Evolutionary conservation across 2,113 vertebrate genomes (phyloP).

Genomic region (Ceyx melanurus): DNA sequence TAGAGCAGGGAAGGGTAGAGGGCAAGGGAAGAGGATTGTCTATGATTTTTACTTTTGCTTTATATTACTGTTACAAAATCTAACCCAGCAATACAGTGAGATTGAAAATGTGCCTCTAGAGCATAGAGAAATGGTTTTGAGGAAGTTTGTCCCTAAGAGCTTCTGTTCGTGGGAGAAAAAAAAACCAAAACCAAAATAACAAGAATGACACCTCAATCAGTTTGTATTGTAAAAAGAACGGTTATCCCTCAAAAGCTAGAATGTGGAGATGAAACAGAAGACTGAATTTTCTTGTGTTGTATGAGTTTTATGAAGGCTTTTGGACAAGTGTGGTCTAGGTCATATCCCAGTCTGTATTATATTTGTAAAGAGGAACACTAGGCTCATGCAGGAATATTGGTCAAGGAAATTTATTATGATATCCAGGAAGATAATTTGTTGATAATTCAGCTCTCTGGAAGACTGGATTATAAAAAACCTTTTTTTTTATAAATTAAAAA

Average conservation of each 20-base stretch:
- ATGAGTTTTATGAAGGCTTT: background rate
- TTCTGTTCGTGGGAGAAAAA: background rate
- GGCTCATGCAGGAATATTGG: background rate
- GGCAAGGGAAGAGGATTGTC: background rate
- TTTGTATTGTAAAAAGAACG: background rate
- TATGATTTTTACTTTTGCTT: background rate
- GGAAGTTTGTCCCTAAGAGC: background rate
- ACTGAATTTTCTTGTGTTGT: background rate
- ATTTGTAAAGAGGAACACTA: background rate
- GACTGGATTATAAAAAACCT: background rate
- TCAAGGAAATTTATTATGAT: background rate
- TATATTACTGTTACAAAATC: background rate
- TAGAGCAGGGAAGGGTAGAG: background rate
- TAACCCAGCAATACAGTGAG: background rate
- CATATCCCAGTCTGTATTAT: background rate
- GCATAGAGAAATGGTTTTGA: background rate
- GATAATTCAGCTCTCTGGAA: background rate
- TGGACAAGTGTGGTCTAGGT: background rate
- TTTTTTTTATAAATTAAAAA: no score
- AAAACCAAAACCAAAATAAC: no score
- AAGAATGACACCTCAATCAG: background rate
- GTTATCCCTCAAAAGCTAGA: background rate
- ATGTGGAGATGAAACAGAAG: background rate
- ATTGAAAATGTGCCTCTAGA: background rate
- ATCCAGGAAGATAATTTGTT: background rate